Conservation (phyloP, 2,888 invertebrate species). For the Heliconius ismenius region DNA sequence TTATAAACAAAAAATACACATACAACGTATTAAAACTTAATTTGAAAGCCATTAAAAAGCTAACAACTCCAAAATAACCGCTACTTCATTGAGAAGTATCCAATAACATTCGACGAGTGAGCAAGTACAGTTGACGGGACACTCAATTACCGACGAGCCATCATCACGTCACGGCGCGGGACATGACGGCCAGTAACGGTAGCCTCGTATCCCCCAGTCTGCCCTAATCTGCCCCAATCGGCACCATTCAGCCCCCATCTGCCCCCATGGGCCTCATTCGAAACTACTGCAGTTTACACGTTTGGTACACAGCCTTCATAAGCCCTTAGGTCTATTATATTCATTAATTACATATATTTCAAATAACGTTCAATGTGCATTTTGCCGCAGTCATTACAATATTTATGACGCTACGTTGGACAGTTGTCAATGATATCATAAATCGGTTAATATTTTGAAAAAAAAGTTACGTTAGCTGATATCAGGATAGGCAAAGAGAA, state of each 20-base stretch:
- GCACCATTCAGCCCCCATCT: background rate
- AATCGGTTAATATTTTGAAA: too few relatives aligned
- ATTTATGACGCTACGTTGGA: too few relatives aligned
- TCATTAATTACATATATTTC: background rate
- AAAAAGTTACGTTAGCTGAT: too few relatives aligned
- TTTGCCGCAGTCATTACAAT: too few relatives aligned
- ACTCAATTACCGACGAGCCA: conserved; percentile 45
- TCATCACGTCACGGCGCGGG: conserved; percentile 35
- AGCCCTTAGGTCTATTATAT: background rate
- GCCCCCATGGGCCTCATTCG: background rate
- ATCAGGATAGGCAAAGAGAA: too few relatives aligned
- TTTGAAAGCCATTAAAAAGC: conserved; percentile 1
- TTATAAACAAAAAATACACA: background rate
- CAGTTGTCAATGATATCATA: too few relatives aligned
- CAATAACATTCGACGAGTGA: conserved; percentile 22
- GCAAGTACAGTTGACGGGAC: conserved; percentile 43
- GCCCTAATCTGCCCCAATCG: background rate
- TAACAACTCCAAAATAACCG: background rate
- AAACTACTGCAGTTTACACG: conserved; percentile 21
- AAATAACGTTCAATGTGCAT: background rate
- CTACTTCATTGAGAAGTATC: conserved; percentile 10
- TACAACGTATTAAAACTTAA: background rate
- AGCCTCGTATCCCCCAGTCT: background rate
- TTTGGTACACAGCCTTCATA: conserved; percentile 13
- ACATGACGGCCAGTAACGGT: conserved; percentile 18